Base-by-base conservation (phyloP, 2,888 invertebrate genomes). In the Nematopogon swammerdamellus region DNA sequence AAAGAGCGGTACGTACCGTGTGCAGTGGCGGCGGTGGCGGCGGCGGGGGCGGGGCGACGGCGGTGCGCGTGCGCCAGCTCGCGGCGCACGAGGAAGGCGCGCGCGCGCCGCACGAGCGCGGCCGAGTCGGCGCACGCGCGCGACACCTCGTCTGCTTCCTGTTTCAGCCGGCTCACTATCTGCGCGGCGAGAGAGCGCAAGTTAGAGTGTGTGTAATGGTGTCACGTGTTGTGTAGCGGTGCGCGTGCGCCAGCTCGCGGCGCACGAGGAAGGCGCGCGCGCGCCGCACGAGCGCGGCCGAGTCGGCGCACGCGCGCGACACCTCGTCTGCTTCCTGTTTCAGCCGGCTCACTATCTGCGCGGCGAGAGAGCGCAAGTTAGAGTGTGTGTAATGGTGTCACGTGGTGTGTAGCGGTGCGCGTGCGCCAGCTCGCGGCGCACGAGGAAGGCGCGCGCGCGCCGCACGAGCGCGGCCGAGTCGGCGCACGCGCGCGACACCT, bases 301-400 rank as follows among this genome's bases (percentile, higher is more conserved):
- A n/a, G n/a, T n/a, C n/a, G n/a, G n/a, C 73, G 51, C 85, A 72
- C 19, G 80, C 82, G 1, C 67, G 81, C 55, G 92, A 81, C 62
- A 88, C 82, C 53, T 89, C 88, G 66, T 97, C 97, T 47, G 96
- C 86, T 69, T 91, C 91, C 57, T 93, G 91, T 60, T 93, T 92
- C 46, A 96, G 55, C 47, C 70, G 70, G 54, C 64, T 68, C 11
- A 77, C 58, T 18, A 79, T 76, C 77, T 80, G 63, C n/a, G n/a
- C n/a, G n/a, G n/a, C n/a, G n/a, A n/a, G n/a, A n/a, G n/a, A n/a
- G n/a, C n/a, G n/a, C n/a, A n/a, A n/a, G n/a, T n/a, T n/a, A n/a
- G n/a, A n/a, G n/a, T n/a, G n/a, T n/a, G n/a, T n/a, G n/a, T n/a
- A n/a, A n/a, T n/a, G n/a, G n/a, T n/a, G n/a, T n/a, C n/a, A n/a